Percentiles rank a stretch among this genome's conserved stretches.
Conservation (phyloP, 2,113 vertebrate genomes). For the Rhinoptilus africanus region DNA sequence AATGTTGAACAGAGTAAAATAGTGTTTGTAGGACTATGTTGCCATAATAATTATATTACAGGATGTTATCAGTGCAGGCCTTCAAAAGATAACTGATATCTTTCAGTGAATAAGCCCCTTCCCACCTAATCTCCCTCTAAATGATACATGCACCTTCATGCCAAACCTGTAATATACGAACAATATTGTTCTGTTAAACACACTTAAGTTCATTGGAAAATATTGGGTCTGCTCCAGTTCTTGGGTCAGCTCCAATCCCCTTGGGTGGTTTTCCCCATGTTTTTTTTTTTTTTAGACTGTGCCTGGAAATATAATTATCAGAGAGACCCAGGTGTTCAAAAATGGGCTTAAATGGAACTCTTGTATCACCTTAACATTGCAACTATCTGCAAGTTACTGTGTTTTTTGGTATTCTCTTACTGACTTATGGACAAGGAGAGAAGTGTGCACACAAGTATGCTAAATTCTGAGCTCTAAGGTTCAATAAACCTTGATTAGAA, state of each 20-base stretch:
- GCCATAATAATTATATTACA: not conserved
- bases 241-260: not conserved
- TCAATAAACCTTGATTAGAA: not conserved
- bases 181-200: not conserved
- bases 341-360: not conserved
- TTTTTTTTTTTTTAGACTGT: not conserved
- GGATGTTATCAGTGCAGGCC: not conserved
- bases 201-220: not conserved
- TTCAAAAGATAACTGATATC: not conserved
- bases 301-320: not conserved
- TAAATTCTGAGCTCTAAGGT: not conserved
- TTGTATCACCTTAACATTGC: not conserved
- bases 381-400: not conserved
- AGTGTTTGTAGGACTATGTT: not conserved
- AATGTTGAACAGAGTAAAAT: not conserved
- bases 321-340: not conserved
- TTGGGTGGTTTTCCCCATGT: not conserved
- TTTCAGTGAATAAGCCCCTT: not conserved
- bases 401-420: not conserved
- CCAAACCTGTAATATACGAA: not conserved
- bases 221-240: not conserved
- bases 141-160: not conserved
- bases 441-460: rapidly evolving
- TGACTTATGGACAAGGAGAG: not conserved
- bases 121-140: no score